Evolutionary conservation across 37 sponge, comb jelly and placozoan genomes (phyloP), one percentile per base, ranked within the genome.

Genomic region (Hormiphora californensis): DNA sequence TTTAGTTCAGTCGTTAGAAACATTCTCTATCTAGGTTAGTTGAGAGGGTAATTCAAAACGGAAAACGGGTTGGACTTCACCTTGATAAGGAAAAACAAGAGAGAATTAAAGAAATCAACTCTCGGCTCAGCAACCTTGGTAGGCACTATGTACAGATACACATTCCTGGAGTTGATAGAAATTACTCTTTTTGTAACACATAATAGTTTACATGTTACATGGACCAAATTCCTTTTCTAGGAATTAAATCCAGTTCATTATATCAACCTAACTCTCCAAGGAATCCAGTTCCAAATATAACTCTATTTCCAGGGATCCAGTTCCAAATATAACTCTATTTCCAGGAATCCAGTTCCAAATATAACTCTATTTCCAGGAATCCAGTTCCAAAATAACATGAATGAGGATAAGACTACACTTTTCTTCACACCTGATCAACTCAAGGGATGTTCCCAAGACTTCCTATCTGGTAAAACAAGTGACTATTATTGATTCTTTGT

Each of bases 21-120:
- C n/a, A n/a, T n/a, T n/a, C n/a, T n/a, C n/a, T n/a, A n/a, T n/a
- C n/a, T n/a, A n/a, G 81, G 38, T 36, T 73, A 28, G 4, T 73
- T 4, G 27, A 39, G 2, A n/a, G 81, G 23, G 36, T 73, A 3
- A 73, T 73, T 11, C 81, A 46, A 11, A 46, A 73, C 23, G 81
- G 81, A n/a, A 73, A 73, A 41, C 9, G 81, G 25, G 81, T 73
- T 5, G 81, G 81, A 28, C 25, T 73, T 22, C 81, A 73, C 44
- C 81, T 73, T 0, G 81, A 73, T 23, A 73, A 73, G 81, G 81
- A 39, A 40, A 73, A 73, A 33, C 32, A 33, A 28, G 81, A 73
- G 21, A 39, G 46, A 12, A 73, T 73, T 25, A 73, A 73, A 28
- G 81, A 73, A 40, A 73, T 73, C 43, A 73, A 73, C 27, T 33